These are phyloP conservation scores for Galaxias olidus DNA, from an alignment of 2,797 vertebrate species.

Conservation along the genomic window DNA sequence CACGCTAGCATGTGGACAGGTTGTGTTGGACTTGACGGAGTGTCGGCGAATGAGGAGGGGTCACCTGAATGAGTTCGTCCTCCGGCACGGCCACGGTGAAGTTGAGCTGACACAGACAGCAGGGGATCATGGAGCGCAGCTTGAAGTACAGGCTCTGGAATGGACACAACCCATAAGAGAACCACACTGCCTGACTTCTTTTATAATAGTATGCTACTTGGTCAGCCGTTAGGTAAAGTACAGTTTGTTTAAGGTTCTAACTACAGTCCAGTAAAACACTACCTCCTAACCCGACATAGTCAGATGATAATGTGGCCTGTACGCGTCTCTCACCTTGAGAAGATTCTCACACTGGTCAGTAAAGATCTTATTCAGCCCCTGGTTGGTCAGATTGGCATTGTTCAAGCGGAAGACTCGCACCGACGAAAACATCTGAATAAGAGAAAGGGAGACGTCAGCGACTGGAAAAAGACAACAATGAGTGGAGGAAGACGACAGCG, in stretches of 20 bases:
- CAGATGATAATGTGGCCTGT: neutral
- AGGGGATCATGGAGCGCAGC: conserved; percentile 94
- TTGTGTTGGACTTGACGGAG: neutral
- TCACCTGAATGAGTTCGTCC: conserved; percentile 95
- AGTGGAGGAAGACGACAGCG: conserved; percentile 1
- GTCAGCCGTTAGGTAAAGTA: no score
- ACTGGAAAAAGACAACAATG: conserved; percentile 13
- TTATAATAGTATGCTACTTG: no score
- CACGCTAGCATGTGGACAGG: no score
- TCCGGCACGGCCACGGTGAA: conserved; percentile 96
- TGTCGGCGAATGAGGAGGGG: neutral
- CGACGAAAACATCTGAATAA: conserved; percentile 93
- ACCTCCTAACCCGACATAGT: neutral
- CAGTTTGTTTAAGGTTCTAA: no score
- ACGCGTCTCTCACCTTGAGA: conserved; percentile 82
- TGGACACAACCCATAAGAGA: conserved; percentile 11
- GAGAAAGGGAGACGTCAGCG: conserved; percentile 16
- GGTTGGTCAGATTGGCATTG: conserved; percentile 90
- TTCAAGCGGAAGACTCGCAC: conserved; percentile 92
- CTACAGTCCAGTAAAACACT: no score
- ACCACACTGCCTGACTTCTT: no score
- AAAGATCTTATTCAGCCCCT: conserved; percentile 95
- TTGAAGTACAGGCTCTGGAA: conserved; percentile 97
- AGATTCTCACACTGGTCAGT: conserved; percentile 98
- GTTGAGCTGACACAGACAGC: conserved; percentile 97